Evolutionary conservation across 2,797 vertebrate genomes (phyloP).

Genomic region (Xerus rutilus): DNA sequence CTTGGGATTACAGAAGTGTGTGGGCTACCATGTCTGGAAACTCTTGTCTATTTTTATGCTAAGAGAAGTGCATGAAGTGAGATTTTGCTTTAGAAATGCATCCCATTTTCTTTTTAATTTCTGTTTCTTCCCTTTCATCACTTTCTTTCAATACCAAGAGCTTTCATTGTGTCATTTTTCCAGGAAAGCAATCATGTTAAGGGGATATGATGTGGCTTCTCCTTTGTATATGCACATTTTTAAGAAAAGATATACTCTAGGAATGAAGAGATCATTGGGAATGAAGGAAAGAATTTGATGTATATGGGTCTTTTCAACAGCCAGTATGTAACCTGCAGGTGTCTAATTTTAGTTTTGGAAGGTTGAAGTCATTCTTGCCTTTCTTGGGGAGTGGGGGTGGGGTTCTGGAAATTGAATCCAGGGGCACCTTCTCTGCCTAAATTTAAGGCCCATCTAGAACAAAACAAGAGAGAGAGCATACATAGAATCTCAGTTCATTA

Average conservation of each 20-base stretch:
- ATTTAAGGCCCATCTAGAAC: neutral
- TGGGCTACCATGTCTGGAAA: no score
- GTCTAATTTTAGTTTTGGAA: no score
- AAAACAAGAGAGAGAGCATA: neutral
- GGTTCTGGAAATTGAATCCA: no score
- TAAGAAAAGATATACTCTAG: neutral
- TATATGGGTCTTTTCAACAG: neutral
- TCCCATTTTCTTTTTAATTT: neutral
- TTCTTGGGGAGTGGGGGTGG: no score
- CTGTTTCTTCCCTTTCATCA: neutral
- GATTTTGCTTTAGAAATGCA: neutral
- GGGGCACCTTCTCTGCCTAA: neutral
- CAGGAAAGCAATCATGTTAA: neutral
- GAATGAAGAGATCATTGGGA: neutral
- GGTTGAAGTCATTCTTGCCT: no score
- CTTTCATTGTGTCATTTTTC: neutral
- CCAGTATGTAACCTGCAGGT: neutral
- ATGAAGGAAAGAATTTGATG: neutral
- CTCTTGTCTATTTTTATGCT: constrained; percentile 16
- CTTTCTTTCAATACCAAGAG: neutral
- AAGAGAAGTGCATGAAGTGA: neutral
- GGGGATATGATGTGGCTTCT: neutral
- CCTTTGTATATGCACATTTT: neutral
- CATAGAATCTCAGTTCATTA: neutral
- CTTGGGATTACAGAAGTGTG: no score